Percentiles rank a stretch among this genome's conserved stretches.
These are phyloP conservation scores for Chrysina gloriosa DNA, from an alignment of 2,888 invertebrate species.

Conservation along the genomic window DNA sequence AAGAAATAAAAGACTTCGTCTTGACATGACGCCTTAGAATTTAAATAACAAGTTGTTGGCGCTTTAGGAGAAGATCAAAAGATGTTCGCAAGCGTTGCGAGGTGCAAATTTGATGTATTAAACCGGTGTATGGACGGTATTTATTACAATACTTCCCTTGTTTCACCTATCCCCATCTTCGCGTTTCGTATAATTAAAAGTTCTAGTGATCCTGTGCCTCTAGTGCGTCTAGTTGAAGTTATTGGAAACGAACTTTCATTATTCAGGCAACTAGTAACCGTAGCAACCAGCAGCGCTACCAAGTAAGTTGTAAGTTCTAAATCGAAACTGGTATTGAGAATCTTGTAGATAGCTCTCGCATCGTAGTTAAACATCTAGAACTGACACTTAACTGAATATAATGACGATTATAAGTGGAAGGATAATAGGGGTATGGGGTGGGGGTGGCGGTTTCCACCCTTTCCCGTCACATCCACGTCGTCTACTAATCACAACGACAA, in stretches of 20 bases:
- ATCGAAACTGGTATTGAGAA: neutral
- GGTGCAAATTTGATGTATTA: slow-evolving; percentile 1
- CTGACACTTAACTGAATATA: neutral
- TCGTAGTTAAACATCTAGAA: neutral
- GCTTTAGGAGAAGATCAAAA: neutral
- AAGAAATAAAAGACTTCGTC: neutral
- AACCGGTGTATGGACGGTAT: neutral
- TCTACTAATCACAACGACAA: neutral
- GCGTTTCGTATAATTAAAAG: too few species aligned
- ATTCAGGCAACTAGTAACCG: too few species aligned
- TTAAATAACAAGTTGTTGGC: neutral
- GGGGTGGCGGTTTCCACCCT: neutral
- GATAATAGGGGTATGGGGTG: too few species aligned
- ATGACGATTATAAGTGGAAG: too few species aligned
- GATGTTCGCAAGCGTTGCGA: neutral
- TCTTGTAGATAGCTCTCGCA: neutral
- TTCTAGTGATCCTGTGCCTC: neutral
- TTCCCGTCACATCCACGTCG: neutral
- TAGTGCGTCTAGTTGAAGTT: neutral
- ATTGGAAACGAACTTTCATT: too few species aligned
- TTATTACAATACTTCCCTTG: neutral
- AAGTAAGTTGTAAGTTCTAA: too few species aligned
- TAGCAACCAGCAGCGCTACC: too few species aligned
- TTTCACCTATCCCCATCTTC: neutral
- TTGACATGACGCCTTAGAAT: neutral